Conservation (phyloP, 2,888 invertebrate genomes). For the Onchidella celtica region DNA sequence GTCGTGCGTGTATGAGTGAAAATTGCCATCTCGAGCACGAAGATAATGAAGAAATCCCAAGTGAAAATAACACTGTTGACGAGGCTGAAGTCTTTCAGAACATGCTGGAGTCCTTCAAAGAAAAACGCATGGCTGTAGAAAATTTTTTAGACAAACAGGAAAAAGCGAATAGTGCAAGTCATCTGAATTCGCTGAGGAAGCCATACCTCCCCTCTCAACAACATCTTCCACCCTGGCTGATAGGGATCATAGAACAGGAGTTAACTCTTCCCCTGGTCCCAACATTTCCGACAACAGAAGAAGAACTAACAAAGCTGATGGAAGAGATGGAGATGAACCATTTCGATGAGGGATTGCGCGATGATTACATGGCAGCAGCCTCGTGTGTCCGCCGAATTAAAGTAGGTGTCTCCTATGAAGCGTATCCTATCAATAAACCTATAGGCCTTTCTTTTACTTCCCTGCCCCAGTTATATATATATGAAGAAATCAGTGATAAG, state of each 20-base stretch:
- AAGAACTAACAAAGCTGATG: background rate
- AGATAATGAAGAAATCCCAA: background rate
- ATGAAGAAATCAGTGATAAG: slow-evolving; percentile 21
- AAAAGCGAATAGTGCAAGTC: background rate
- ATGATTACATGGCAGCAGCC: slow-evolving; percentile 16
- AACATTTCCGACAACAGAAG: slow-evolving; percentile 22
- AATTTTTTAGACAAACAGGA: background rate
- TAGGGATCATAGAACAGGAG: background rate
- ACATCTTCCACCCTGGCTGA: slow-evolving; percentile 18
- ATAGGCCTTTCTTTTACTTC: background rate
- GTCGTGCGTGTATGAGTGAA: slow-evolving; percentile 26
- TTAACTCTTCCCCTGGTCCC: background rate
- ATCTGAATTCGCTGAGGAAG: background rate
- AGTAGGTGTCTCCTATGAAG: background rate
- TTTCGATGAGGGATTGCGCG: background rate
- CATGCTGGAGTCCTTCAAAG: slow-evolving; percentile 19
- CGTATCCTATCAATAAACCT: background rate
- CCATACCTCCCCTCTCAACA: background rate
- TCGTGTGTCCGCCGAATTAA: background rate
- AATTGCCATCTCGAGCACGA: slow-evolving; percentile 11
- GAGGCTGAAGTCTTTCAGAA: background rate
- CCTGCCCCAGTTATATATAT: background rate
- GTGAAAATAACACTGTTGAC: background rate
- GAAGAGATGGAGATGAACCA: background rate
- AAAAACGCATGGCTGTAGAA: slow-evolving; percentile 17